phyloP scores from a whole-genome alignment of 2,113 vertebrate genomes.

The Mus spicilegus region DNA sequence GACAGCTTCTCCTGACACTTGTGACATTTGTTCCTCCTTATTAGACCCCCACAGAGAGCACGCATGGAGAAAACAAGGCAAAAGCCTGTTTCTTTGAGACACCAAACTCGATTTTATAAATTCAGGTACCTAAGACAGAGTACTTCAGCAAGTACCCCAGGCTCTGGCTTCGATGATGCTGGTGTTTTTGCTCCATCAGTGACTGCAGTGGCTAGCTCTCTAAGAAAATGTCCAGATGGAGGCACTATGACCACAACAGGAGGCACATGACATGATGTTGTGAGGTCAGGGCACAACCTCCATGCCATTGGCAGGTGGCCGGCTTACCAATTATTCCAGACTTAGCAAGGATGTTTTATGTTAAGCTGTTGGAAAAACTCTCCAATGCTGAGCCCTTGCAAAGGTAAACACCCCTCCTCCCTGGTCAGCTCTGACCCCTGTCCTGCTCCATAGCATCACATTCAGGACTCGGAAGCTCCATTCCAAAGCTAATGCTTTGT shows the following conservation, averaged over 20 bases:
- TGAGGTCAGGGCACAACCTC: background rate
- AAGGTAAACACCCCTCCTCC: background rate
- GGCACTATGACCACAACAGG: background rate
- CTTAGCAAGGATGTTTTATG: slow-evolving; percentile 44
- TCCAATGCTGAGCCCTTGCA: background rate
- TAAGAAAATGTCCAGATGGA: background rate
- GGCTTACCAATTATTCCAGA: slow-evolving; percentile 20
- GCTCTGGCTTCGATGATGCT: background rate
- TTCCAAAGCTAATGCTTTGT: background rate
- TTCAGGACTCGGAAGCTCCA: background rate
- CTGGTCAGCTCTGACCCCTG: slow-evolving; percentile 33
- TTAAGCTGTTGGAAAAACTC: slow-evolving; percentile 46
- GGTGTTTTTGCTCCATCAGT: background rate
- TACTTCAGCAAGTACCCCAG: background rate
- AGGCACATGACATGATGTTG: background rate
- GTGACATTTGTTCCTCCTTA: slow-evolving; percentile 40
- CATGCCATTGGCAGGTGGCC: slow-evolving; percentile 15
- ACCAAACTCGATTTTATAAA: slow-evolving; percentile 30
- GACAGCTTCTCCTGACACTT: slow-evolving; percentile 48
- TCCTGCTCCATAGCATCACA: background rate
- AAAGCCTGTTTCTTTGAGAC: slow-evolving; percentile 52
- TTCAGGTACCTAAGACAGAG: background rate
- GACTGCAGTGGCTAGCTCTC: background rate
- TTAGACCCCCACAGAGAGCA: slow-evolving; percentile 22
- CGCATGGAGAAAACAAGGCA: slow-evolving; percentile 25